Evolutionary conservation across 2,113 vertebrate species (phyloP).

Genomic region (Eudyptes chrysolophus): DNA sequence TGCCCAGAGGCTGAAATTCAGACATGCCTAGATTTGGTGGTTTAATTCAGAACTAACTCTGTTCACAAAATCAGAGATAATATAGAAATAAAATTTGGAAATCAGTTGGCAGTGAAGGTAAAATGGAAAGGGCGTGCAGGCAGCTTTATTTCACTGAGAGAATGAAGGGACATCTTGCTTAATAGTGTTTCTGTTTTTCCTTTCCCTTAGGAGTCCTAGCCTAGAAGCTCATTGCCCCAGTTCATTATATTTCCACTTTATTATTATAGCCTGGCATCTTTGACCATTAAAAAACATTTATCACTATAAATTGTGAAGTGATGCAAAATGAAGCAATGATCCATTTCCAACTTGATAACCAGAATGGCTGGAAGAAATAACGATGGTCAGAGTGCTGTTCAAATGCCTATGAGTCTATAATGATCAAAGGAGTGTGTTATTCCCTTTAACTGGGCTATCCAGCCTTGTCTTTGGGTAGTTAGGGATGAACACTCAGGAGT

Average conservation of each 20-base stretch:
- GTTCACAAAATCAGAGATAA: neutral
- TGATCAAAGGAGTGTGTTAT: neutral
- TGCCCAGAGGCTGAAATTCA: neutral
- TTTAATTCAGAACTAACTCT: neutral
- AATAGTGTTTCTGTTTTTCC: neutral
- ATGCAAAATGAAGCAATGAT: constrained; percentile 9
- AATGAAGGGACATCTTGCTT: neutral
- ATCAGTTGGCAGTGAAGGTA: neutral
- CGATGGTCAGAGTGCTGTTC: neutral
- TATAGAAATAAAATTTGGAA: neutral
- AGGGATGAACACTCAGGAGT: neutral
- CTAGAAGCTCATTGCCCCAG: neutral
- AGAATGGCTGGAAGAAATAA: neutral
- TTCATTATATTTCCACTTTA: neutral
- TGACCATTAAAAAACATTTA: neutral
- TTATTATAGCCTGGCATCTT: neutral
- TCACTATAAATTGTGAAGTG: neutral
- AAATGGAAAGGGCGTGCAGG: neutral
- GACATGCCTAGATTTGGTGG: neutral
- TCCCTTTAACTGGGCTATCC: neutral
- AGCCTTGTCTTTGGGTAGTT: neutral
- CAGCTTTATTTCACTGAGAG: neutral
- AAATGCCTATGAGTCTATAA: neutral
- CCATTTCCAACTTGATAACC: neutral
- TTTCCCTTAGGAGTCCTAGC: neutral